Base-by-base conservation (phyloP, 2,113 vertebrate genomes). In the Sylvilagus bachmani region DNA sequence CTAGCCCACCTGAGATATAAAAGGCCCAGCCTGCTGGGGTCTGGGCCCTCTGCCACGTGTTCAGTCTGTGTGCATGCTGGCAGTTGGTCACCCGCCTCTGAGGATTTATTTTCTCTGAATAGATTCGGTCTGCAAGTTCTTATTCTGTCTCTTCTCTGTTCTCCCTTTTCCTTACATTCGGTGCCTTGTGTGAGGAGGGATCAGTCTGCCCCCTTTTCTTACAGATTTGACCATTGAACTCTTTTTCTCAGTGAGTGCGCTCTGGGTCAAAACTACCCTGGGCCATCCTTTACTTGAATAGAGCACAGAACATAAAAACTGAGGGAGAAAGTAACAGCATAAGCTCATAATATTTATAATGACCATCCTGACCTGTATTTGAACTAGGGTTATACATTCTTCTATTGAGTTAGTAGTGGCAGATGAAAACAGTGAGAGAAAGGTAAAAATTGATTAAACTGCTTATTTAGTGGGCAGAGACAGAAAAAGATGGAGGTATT, bases 301-400 rank as follows among this genome's bases (percentile, higher is more conserved):
- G 49, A 61, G 21, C n/a, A 55, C 27, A 49, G 1, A 78, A 64
- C 64, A 91, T 33, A 51, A 74, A 77, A 84, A 82, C 16, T 38
- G 44, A 81, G 64, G 77, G 55, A 94, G 75, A 91, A 90, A 66
- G 36, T 66, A 49, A 70, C 70, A 85, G 79, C 69, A 49, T 69
- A 67, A 49, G 67, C 90, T 91, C 74, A 2, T n/a, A 51, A 58
- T 86, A 85, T 95, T 95, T 95, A 36, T 87, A 77, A 75, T 64
- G 87, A 89, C 31, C 87, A 29, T 90, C 94, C 70, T 95, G 93
- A 91, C 96, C 89, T 91, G 53, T 69, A 24, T 96, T 94, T 97
- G 95, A 94, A 93, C 95, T 90, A 83, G 73, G 64, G 58, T 61
- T 61, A 74, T 93, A 53, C 69, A 85, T 93, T 90, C 36, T 77